Conservation (phyloP, 2,113 vertebrate genomes). For the Ellobius talpinus region DNA sequence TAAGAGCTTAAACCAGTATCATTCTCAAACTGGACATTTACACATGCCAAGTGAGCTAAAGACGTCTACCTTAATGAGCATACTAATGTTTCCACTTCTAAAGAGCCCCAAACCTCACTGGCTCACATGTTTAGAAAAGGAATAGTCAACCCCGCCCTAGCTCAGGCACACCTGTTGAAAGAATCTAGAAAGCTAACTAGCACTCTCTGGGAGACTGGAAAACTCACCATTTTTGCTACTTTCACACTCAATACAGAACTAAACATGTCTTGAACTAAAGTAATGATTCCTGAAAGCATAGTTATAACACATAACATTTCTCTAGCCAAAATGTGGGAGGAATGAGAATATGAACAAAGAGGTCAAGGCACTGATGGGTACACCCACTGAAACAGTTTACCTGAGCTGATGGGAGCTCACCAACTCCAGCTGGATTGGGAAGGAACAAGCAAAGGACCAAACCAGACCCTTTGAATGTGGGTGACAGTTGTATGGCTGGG, state of each 20-base stretch:
- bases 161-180: conserved; percentile 32
- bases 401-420: no score
- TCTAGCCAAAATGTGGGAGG: neutral
- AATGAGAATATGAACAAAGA: no score
- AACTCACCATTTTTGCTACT: neutral
- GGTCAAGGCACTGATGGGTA: no score
- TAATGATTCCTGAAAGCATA: neutral
- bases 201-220: neutral
- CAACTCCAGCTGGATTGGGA: no score
- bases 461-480: no score
- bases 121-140: conserved; percentile 35
- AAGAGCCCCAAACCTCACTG: neutral
- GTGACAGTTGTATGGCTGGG: no score
- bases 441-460: no score
- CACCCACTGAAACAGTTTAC: no score
- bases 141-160: conserved; percentile 31
- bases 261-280: neutral
- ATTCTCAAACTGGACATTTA: conserved; percentile 40
- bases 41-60: neutral
- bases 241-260: neutral
- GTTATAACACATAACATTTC: neutral
- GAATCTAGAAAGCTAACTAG: conserved; percentile 14
- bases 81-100: conserved; percentile 21
- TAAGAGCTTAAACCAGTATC: conserved; percentile 27
- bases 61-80: conserved; percentile 30